Percentiles rank a stretch among this genome's conserved stretches.
phyloP scores from a whole-genome alignment of 2,113 vertebrate genomes.

The Benitochromis conjunctus region DNA sequence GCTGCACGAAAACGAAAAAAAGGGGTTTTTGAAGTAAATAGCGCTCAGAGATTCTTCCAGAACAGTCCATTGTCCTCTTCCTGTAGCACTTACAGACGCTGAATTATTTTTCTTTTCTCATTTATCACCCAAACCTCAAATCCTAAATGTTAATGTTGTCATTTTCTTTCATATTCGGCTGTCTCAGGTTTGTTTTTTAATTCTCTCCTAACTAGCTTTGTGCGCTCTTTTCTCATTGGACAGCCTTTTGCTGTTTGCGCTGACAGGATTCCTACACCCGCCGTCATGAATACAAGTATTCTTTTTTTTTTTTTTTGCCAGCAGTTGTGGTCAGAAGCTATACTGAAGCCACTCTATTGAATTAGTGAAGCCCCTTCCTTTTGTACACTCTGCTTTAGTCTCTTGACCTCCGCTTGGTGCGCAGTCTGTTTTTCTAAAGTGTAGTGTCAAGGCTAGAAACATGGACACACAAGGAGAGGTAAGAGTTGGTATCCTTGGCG shows the following conservation, averaged over 20 bases:
- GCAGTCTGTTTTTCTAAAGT: background rate
- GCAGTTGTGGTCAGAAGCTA: background rate
- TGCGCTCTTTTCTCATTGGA: background rate
- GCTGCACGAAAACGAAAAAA: background rate
- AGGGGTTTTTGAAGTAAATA: background rate
- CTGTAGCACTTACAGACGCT: background rate
- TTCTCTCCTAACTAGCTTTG: background rate
- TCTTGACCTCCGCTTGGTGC: background rate
- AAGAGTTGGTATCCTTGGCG: background rate
- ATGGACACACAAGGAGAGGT: background rate
- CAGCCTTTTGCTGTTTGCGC: background rate
- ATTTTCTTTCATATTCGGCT: background rate
- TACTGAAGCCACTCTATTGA: background rate
- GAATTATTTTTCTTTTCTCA: background rate
- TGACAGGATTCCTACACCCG: background rate
- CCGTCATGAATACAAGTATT: background rate
- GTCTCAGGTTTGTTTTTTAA: background rate
- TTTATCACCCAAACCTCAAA: background rate
- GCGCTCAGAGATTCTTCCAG: background rate
- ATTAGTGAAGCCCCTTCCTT: background rate
- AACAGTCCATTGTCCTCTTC: background rate
- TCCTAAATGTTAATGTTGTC: background rate
- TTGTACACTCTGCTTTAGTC: background rate
- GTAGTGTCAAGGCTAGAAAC: background rate
- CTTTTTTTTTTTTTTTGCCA: background rate